phyloP scores from a whole-genome alignment of 2,888 invertebrate genomes.

The Nasonia oneida region DNA sequence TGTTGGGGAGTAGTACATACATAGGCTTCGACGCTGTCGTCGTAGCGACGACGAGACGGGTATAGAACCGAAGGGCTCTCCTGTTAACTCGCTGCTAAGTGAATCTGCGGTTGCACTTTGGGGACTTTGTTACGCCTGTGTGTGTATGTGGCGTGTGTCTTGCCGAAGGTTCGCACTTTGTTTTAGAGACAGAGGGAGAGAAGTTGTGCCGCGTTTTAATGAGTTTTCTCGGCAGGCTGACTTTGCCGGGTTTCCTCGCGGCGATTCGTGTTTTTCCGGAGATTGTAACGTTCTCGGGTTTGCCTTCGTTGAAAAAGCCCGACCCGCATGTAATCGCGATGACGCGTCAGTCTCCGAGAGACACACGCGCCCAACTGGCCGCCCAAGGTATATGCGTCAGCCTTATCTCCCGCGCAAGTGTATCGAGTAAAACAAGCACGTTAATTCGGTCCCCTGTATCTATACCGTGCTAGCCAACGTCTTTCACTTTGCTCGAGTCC shows the following conservation, averaged over 20 bases:
- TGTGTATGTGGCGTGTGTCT: conserved; percentile 33
- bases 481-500: conserved; percentile 59
- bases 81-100: conserved; percentile 74
- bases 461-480: conserved; percentile 51
- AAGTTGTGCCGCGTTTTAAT: conserved; percentile 18
- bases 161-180: neutral
- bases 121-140: conserved; percentile 62
- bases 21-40: conserved; percentile 10
- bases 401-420: conserved; percentile 63
- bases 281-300: too few relatives aligned
- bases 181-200: neutral
- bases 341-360: conserved; percentile 48
- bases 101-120: conserved; percentile 73
- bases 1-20: neutral
- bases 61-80: conserved; percentile 23
- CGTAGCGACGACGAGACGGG: conserved; percentile 34
- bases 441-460: conserved; percentile 71
- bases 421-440: conserved; percentile 74
- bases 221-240: conserved; percentile 19
- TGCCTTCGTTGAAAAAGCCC: neutral
- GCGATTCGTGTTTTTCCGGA: too few relatives aligned
- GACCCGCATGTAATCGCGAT: conserved; percentile 54
- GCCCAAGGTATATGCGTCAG: neutral
- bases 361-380: conserved; percentile 10
- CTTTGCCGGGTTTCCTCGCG: neutral